Base-by-base conservation (phyloP, 2,797 vertebrate species). In the Darevskia mixta region DNA sequence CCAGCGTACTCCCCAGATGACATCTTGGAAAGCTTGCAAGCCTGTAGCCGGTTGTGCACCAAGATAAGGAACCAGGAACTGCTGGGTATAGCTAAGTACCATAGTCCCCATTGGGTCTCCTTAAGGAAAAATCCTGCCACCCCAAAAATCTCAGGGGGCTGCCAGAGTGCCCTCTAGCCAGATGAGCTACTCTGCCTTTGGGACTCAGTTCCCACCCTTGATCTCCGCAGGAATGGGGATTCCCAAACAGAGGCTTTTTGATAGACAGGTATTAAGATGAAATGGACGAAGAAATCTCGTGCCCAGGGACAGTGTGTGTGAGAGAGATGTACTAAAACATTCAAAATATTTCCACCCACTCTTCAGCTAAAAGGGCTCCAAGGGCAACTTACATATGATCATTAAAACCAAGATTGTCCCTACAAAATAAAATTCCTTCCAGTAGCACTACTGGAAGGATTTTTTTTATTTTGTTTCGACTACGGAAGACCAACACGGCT, bases 11-110 rank as follows among this genome's bases (percentile, higher is more conserved):
- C 83, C 23, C 35, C 90, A 78, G 1, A 9, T 0, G 29, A 90
- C 72, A 49, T 10, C 1, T 78, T 92, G 1, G 90, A 93, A 66
- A 43, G 73, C 43, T 85, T 81, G 38, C 38, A 79, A 23, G 64
- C 82, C 13, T 66, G 83, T n/a, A 81, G 75, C 7, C 76, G 87
- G 66, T 83, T 86, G 41, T 43, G 3, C 45, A 86, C 78, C 32
- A 15, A 0, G 6, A 75, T 82, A 20, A 73, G 43, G 10, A 49
- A 95, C 83, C 69, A 85, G 27, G 35, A 84, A 9, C 83, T 91
- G 1, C 35, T 73, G 25, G 88, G 92, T 93, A 90, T 25, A 27
- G 1, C 43, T 15, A 43, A 7, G 9, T 20, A 20, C 15, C 76
- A 3, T 13, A 2, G 18, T 18, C 18, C 38, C 35, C 38, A 38